Evolutionary conservation across 2,888 invertebrate species (phyloP).

Genomic region (Campoplex capitator): DNA sequence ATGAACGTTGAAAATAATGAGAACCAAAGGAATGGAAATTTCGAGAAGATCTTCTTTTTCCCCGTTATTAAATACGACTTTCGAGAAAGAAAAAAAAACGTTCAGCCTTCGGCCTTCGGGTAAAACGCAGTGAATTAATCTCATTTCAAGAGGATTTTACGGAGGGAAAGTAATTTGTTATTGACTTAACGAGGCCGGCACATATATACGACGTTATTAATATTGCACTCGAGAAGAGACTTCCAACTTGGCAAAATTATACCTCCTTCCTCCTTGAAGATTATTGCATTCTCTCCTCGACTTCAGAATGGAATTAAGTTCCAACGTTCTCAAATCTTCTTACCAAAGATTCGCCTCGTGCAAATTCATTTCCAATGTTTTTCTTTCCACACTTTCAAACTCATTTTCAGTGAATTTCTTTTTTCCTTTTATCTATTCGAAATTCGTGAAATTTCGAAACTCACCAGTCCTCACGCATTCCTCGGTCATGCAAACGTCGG

Average conservation of each 20-base stretch:
- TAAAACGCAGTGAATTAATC: conserved; percentile 26
- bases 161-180: conserved; percentile 41
- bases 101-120: not conserved
- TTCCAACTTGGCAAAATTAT: conserved; percentile 33
- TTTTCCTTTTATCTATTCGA: not conserved
- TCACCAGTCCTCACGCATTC: conserved; percentile 89
- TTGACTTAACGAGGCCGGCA: conserved; percentile 29
- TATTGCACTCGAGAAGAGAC: conserved; percentile 25
- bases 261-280: conserved; percentile 1
- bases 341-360: conserved; percentile 9
- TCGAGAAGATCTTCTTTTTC: not conserved
- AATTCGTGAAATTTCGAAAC: conserved; percentile 62
- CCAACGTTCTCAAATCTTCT: not conserved
- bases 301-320: conserved; percentile 42
- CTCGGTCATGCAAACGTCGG: conserved; percentile 87
- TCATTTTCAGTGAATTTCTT: not conserved
- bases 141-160: conserved; percentile 7
- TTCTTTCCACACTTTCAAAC: not conserved
- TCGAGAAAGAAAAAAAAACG: not conserved
- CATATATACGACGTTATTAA: conserved; percentile 9
- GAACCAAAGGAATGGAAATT: not conserved
- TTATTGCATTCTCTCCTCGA: conserved; percentile 30
- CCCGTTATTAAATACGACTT: not conserved
- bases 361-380: not conserved
- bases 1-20: not conserved